Percentiles rank a stretch among this genome's conserved stretches.
Conservation (phyloP, 2,888 invertebrate genomes). For the Drosophila nr. medialis region DNA sequence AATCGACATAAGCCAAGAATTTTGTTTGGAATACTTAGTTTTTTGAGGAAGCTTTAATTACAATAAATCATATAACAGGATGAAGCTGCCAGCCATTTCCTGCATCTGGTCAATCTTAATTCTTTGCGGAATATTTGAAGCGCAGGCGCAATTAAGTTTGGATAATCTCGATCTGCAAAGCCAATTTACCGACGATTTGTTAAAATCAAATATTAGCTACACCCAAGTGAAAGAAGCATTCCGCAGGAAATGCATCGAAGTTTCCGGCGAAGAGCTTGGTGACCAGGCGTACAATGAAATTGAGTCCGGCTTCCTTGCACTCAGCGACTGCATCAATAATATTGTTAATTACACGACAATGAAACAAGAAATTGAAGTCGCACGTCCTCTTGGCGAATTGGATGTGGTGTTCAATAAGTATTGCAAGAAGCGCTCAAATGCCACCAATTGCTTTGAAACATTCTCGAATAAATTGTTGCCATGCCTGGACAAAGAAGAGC, state of each 20-base stretch:
- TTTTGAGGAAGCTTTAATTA: conserved; percentile 21
- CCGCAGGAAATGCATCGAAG: conserved; percentile 88
- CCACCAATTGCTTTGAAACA: conserved; percentile 86
- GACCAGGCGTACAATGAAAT: conserved; percentile 86
- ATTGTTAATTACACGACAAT: conserved; percentile 87
- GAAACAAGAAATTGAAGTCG: conserved; percentile 88
- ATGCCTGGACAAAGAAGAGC: conserved; percentile 88
- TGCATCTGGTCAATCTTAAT: conserved; percentile 31
- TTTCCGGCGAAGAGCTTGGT: conserved; percentile 86
- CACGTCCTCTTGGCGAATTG: conserved; percentile 89
- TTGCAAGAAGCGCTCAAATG: conserved; percentile 86
- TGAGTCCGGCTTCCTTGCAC: conserved; percentile 82
- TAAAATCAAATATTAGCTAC: conserved; percentile 72
- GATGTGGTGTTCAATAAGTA: conserved; percentile 91
- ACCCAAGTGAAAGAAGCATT: conserved; percentile 86
- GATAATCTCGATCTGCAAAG: conserved; percentile 67
- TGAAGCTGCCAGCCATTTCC: conserved; percentile 34
- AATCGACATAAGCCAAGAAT: conserved; percentile 13
- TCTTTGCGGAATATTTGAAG: conserved; percentile 12
- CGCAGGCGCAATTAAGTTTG: conserved; percentile 49
- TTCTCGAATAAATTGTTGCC: conserved; percentile 87
- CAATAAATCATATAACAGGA: conserved; percentile 28
- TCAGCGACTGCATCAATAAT: conserved; percentile 86
- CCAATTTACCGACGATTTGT: conserved; percentile 75
- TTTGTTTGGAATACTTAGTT: conserved; percentile 11